phyloP scores from a whole-genome alignment of 2,888 invertebrate species.

The Trisateles emortualis region DNA sequence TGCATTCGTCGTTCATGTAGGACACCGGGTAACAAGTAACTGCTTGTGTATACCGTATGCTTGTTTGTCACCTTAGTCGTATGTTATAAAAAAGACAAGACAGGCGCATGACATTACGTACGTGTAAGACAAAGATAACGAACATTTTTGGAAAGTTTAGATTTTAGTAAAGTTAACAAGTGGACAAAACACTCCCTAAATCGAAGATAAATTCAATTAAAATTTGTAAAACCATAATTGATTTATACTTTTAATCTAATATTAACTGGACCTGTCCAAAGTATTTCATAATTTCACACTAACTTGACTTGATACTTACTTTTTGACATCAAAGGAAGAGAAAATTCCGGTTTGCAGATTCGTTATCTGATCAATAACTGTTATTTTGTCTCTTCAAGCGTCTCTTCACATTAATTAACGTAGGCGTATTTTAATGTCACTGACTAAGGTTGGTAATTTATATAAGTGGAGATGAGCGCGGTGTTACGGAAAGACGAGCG shows the following conservation, averaged over 20 bases:
- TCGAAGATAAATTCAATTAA: slow-evolving; percentile 17
- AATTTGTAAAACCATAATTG: slow-evolving; percentile 12
- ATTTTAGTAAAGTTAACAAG: too few species aligned
- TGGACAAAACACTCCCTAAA: neutral
- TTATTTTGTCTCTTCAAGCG: slow-evolving; percentile 9
- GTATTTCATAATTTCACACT: slow-evolving; percentile 11
- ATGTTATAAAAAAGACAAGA: too few species aligned
- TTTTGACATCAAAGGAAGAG: slow-evolving; percentile 8
- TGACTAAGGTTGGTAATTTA: too few species aligned
- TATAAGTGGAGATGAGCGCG: too few species aligned
- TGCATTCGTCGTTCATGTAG: too few species aligned
- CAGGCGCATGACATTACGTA: too few species aligned
- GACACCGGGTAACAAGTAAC: too few species aligned
- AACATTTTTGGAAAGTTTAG: too few species aligned
- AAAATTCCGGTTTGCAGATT: slow-evolving; percentile 13
- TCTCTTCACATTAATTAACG: slow-evolving; percentile 4
- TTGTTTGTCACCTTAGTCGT: too few species aligned
- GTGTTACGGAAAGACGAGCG: too few species aligned
- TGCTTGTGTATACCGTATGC: too few species aligned
- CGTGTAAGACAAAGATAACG: too few species aligned
- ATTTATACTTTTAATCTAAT: slow-evolving; percentile 16
- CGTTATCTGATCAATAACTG: slow-evolving; percentile 7
- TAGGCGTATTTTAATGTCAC: slow-evolving; percentile 1
- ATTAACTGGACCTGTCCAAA: slow-evolving; percentile 1
- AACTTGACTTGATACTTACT: slow-evolving; percentile 21